Conservation (phyloP, 2,113 vertebrate species). For the Sialia sialis region DNA sequence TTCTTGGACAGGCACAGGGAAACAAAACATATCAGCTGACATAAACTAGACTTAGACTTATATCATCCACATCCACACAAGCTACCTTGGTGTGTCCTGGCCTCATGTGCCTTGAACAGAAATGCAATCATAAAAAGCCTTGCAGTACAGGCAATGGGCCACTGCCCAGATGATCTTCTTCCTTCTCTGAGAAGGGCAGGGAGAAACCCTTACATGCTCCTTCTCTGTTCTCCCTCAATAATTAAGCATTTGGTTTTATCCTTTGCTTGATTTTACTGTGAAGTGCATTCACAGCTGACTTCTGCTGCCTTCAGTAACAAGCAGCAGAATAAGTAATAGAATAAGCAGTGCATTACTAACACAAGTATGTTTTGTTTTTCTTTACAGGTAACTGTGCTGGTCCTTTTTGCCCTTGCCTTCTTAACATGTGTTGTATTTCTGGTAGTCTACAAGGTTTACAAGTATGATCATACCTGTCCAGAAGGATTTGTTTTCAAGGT, state of each 20-base stretch:
- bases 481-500: conserved; percentile 92
- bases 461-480: conserved; percentile 93
- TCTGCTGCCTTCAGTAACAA: not conserved
- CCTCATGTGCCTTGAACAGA: not conserved
- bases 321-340: not conserved
- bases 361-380: not conserved
- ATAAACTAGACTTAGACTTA: not conserved
- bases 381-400: conserved; percentile 87
- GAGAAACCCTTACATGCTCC: not conserved
- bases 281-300: not conserved
- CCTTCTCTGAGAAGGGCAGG: not conserved
- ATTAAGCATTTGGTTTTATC: not conserved
- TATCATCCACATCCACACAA: not conserved
- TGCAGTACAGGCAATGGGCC: not conserved
- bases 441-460: conserved; percentile 97
- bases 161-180: not conserved
- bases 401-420: conserved; percentile 92
- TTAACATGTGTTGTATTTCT: conserved; percentile 93
- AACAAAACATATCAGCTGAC: not conserved
- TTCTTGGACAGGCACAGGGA: not conserved
- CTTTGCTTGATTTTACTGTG: not conserved
- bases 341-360: not conserved
- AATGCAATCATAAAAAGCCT: not conserved
- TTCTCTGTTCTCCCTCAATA: not conserved
- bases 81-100: not conserved